Percentiles rank a stretch among this genome's conserved stretches.
These are phyloP conservation scores for Setophaga petechia DNA, from an alignment of 2,113 vertebrate species.

Conservation along the genomic window DNA sequence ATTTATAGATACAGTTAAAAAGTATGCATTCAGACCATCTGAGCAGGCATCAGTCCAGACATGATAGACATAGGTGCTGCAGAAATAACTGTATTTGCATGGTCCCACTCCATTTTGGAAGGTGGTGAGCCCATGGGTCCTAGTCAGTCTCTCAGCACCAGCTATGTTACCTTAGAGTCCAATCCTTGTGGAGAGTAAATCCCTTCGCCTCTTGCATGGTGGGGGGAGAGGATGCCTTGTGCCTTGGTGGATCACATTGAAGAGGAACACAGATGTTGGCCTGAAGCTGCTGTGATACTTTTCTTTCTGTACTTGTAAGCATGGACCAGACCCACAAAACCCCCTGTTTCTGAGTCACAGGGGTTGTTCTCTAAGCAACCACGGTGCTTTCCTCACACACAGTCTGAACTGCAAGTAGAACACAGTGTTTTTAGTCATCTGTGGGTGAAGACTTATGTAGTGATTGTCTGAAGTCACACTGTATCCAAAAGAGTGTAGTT, in stretches of 20 bases:
- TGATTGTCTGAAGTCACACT: neutral
- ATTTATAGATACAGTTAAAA: neutral
- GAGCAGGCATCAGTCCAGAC: neutral
- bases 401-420: neutral
- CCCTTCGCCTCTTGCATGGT: rapidly evolving
- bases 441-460: neutral
- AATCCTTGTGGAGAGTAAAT: neutral
- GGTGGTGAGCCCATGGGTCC: neutral
- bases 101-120: neutral
- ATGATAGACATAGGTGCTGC: neutral
- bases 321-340: neutral
- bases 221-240: neutral
- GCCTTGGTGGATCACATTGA: rapidly evolving
- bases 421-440: rapidly evolving
- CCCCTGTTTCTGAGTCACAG: rapidly evolving
- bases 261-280: neutral
- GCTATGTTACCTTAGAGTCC: rapidly evolving
- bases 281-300: neutral
- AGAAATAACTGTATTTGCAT: neutral
- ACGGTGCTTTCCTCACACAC: rapidly evolving
- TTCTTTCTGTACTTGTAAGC: neutral
- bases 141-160: neutral
- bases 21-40: neutral
- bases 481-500: neutral
- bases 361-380: neutral